phyloP scores from a whole-genome alignment of 1,140 invertebrate genomes.

The Drosophila lini region DNA sequence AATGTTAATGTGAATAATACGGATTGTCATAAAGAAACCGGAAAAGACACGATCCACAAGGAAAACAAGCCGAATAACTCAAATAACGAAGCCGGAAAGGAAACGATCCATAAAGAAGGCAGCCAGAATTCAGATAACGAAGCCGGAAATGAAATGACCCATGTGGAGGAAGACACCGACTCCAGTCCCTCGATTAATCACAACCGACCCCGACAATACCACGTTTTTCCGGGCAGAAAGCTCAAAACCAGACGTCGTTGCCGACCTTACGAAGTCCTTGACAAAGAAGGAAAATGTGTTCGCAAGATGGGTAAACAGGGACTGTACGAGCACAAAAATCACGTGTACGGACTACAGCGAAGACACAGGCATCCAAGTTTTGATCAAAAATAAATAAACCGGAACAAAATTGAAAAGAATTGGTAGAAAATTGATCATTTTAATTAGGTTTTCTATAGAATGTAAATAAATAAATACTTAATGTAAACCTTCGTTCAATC shows the following conservation, averaged over 20 bases:
- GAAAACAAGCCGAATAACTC: too few species aligned
- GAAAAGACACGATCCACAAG: too few species aligned
- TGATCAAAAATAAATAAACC: neutral
- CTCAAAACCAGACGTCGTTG: conserved; percentile 13
- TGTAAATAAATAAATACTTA: neutral
- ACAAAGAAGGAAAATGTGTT: neutral
- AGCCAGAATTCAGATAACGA: too few species aligned
- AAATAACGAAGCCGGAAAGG: too few species aligned
- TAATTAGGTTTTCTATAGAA: neutral
- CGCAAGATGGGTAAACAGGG: conserved; percentile 27
- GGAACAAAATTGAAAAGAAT: neutral
- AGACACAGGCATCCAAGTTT: conserved; percentile 15
- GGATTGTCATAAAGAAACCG: too few species aligned
- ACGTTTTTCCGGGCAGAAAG: conserved; percentile 36
- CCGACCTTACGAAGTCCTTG: conserved; percentile 46
- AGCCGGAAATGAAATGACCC: neutral
- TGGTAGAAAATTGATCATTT: neutral
- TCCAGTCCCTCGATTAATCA: neutral
- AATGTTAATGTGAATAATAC: too few species aligned
- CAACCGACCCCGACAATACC: conserved; percentile 22
- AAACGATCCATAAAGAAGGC: too few species aligned
- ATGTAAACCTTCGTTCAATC: neutral
- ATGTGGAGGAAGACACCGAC: neutral
- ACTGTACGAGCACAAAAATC: conserved; percentile 38
- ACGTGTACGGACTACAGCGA: conserved; percentile 23